These are phyloP conservation scores for Tetrao urogallus DNA, from an alignment of 2,113 vertebrate species.

Conservation along the genomic window DNA sequence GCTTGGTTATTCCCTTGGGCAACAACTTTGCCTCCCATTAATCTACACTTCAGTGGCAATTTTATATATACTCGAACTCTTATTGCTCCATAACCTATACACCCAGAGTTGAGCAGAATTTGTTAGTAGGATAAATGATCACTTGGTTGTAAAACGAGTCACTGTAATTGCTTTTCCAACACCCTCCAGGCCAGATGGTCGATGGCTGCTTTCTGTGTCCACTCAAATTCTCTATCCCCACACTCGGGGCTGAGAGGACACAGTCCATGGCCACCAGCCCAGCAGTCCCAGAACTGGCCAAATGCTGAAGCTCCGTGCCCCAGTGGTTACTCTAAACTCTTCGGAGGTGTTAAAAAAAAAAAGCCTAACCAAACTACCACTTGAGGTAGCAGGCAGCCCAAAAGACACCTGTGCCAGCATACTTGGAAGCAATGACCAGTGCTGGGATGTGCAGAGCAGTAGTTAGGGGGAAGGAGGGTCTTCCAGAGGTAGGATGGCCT, in stretches of 20 bases:
- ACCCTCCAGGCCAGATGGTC: neutral
- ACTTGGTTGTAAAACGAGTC: constrained; percentile 64
- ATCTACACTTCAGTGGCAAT: constrained; percentile 72
- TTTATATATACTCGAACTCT: constrained; percentile 72
- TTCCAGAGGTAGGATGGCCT: neutral
- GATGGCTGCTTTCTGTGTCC: neutral
- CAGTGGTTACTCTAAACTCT: neutral
- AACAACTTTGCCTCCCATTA: constrained; percentile 66
- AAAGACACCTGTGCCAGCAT: neutral
- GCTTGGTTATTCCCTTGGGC: constrained; percentile 60
- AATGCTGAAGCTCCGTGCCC: fast-evolving
- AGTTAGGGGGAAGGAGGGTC: neutral
- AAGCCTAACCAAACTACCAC: neutral
- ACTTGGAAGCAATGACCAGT: neutral
- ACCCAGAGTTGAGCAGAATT: constrained; percentile 63
- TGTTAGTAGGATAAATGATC: constrained; percentile 67
- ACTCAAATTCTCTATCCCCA: neutral
- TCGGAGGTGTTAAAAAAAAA: neutral
- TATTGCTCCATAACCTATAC: constrained; percentile 68
- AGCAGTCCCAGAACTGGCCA: neutral
- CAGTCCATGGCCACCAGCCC: neutral
- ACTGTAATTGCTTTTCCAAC: constrained; percentile 42
- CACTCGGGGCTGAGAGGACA: neutral
- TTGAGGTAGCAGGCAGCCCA: neutral
- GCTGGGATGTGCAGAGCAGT: neutral